phyloP scores from a whole-genome alignment of 2,888 invertebrate species.

The Microplitis manilae region DNA sequence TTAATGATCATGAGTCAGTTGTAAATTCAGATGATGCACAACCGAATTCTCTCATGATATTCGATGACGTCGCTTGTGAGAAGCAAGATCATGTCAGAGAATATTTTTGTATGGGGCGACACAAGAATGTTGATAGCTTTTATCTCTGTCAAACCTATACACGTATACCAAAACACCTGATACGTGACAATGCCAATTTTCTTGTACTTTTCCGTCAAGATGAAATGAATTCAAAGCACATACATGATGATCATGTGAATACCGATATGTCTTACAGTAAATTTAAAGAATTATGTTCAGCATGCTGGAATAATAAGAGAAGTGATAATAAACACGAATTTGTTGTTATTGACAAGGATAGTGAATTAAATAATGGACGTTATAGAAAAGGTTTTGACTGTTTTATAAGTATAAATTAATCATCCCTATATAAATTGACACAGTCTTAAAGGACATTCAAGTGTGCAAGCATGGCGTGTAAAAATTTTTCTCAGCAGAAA shows the following conservation, averaged over 20 bases:
- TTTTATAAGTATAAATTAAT: constrained; percentile 22
- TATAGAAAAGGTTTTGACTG: too few species aligned
- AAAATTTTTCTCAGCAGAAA: too few species aligned
- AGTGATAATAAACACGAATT: too few species aligned
- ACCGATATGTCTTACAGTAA: too few species aligned
- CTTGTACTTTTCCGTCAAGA: too few species aligned
- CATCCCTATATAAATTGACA: constrained; percentile 7
- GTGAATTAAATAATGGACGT: too few species aligned
- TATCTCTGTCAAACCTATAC: too few species aligned
- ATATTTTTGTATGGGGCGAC: constrained; percentile 27
- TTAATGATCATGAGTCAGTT: constrained; percentile 17
- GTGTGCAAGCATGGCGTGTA: constrained; percentile 37
- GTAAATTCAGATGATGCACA: neutral
- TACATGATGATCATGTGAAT: neutral
- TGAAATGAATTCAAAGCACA: too few species aligned
- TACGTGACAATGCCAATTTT: neutral
- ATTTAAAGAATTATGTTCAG: too few species aligned
- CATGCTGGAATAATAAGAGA: too few species aligned
- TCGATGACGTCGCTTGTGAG: neutral
- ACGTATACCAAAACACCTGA: neutral
- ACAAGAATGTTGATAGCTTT: neutral
- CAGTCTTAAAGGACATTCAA: constrained; percentile 21
- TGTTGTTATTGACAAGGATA: too few species aligned
- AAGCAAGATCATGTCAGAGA: neutral
- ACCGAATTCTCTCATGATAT: neutral